Evolutionary conservation across 2,888 invertebrate genomes (phyloP), one percentile per base, ranked within the genome.

Genomic region (Pteria penguin): DNA sequence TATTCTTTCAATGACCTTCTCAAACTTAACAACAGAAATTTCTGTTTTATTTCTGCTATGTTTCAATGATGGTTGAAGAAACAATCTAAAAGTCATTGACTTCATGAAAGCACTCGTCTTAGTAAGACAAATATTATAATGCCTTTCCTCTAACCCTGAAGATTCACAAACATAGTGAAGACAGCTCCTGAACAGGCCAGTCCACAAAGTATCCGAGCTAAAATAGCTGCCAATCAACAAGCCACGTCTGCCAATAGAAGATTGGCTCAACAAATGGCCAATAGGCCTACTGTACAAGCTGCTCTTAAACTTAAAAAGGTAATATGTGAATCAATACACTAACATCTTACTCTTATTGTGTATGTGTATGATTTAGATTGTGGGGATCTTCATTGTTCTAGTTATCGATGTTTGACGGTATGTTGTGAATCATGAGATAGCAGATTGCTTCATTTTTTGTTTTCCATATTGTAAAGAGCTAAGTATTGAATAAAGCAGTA

Each of bases 211-310:
- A 86, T 89, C 31, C 81, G 89, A 18, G 86, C 87, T 58, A 87
- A 87, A 78, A 88, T 89, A 84, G 86, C 84, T 18, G 84, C 85
- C 0, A 80, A 86, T 55, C 88, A 88, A 26, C 88, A 88, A 60
- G 87, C 87, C 0, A 84, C 88, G 0, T 89, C 90, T 14, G 91
- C 91, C 84, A 93, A 93, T 84, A 86, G 92, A 52, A 88, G 93
- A 45, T 89, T 93, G 24, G 93, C 93, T 0, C 92, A 92, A 75
- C 93, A 93, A 85, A 93, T 93, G 93, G 93, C 93, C 58, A 92
- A 93, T 76, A 86, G 93, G 73, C 93, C 93, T 2, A 88, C 92
- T 45, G 93, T 93, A 0, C 90, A 92, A 75, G 93, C 93, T 29
- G 86, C 86, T 2, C 80, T 86, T 1, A 86, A 87, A 22, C 32